Evolutionary conservation across 2,797 vertebrate genomes (phyloP), one percentile per base, ranked within the genome.

Genomic region (Fistularia commersonii): DNA sequence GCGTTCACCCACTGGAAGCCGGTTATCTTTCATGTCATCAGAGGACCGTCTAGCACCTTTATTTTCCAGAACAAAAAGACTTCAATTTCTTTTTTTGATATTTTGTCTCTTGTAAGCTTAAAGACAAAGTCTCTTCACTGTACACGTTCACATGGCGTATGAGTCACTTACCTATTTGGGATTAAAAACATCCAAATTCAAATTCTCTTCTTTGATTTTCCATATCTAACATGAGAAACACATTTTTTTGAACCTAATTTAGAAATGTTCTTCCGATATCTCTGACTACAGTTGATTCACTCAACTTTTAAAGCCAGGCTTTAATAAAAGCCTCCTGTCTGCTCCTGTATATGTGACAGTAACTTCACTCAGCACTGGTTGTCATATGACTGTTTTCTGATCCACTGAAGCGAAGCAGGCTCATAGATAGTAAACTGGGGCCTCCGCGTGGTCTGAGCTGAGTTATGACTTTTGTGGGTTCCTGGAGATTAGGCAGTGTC

Each of bases 401-500:
- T 60, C 47, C 13, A 51, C 55, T 39, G 40, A 48, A 34, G 51
- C 42, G 46, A 48, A 34, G 43, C 12, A 41, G 66, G 55, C 57
- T 48, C 45, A 48, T 51, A 67, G 47, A 69, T 61, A 64, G 51
- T 56, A 48, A 64, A 53, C 41, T 3, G 13, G 35, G 35, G 54
- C 57, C 37, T 40, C 37, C 23, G n/a, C 12, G 11, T 32, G 34
- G 37, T 23, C 40, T n/a, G 38, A 43, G 37, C 51, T 51, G 53
- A 53, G 61, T 55, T 72, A 66, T 74, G 78, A 83, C 72, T 74
- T 82, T 63, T 67, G 68, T 57, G 79, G 77, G 77, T 89, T 88
- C 84, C 85, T 87, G 74, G 49, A 79, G 88, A 87, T 90, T 88
- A 88, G 57, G 7, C 52, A 6, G 56, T 87, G 81, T 90, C 90